phyloP scores from a whole-genome alignment of 2,888 invertebrate species.

The Magallana nippona region DNA sequence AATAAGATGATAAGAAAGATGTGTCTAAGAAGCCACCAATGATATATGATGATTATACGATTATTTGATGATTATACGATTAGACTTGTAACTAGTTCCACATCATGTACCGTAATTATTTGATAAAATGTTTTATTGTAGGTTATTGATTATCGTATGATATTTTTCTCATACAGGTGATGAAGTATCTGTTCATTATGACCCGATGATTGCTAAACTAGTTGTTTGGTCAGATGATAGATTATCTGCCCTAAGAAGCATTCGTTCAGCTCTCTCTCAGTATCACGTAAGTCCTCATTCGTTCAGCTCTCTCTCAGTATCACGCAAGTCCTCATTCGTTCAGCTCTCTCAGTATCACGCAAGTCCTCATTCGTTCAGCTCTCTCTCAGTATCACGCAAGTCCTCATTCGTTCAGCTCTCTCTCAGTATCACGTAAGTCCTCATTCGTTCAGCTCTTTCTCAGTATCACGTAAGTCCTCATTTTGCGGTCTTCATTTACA shows the following conservation, averaged over 20 bases:
- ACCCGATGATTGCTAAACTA: constrained; percentile 99
- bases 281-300: constrained; percentile 87
- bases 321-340: constrained; percentile 88
- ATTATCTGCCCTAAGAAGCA: constrained; percentile 88
- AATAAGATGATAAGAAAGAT: too few relatives aligned
- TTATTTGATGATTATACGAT: too few relatives aligned
- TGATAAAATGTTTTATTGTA: neutral
- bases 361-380: constrained; percentile 85
- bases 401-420: constrained; percentile 86
- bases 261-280: constrained; percentile 87
- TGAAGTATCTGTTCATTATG: constrained; percentile 98
- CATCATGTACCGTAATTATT: too few relatives aligned
- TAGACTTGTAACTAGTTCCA: too few relatives aligned
- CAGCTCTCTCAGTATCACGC: constrained; percentile 90
- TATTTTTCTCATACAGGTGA: constrained; percentile 84
- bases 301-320: constrained; percentile 88
- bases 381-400: constrained; percentile 92
- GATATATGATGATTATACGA: too few relatives aligned
- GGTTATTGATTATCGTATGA: too few relatives aligned
- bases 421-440: constrained; percentile 92
- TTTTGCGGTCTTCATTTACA: too few relatives aligned
- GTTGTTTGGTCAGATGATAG: constrained; percentile 96
- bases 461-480: constrained; percentile 89
- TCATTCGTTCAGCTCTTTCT: constrained; percentile 86
- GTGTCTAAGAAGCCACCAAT: too few relatives aligned